phyloP scores from a whole-genome alignment of 2,113 vertebrate species.

The Microtus oregoni region DNA sequence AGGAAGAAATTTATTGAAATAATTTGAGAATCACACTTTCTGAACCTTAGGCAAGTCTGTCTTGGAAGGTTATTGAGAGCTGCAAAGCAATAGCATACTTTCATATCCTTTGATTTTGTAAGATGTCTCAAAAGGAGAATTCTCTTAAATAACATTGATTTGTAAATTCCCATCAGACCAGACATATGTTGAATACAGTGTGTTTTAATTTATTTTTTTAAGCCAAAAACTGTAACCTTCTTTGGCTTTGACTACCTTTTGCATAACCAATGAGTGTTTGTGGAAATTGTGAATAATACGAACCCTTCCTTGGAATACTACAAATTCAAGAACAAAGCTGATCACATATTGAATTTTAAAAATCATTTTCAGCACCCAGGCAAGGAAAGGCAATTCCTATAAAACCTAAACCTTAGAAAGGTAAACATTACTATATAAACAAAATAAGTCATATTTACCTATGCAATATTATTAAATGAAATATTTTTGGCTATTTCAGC shows the following conservation, averaged over 20 bases:
- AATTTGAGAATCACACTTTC: conserved; percentile 41
- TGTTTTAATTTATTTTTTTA: conserved; percentile 68
- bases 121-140: conserved; percentile 42
- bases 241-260: conserved; percentile 50
- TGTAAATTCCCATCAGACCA: conserved; percentile 69
- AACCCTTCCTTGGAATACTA: conserved; percentile 52
- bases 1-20: conserved; percentile 42
- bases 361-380: conserved; percentile 21
- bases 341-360: conserved; percentile 19
- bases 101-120: conserved; percentile 53
- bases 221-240: not conserved
- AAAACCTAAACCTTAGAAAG: conserved; percentile 19
- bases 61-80: conserved; percentile 30
- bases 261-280: not conserved
- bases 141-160: conserved; percentile 54
- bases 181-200: conserved; percentile 50
- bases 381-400: conserved; percentile 5
- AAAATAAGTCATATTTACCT: conserved; percentile 52
- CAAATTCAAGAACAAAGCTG: conserved; percentile 55
- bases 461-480: conserved; percentile 15
- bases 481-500: not conserved
- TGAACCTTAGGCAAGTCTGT: conserved; percentile 39
- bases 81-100: conserved; percentile 26
- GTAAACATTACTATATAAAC: conserved; percentile 10
- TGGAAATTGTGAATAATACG: conserved; percentile 19